These are phyloP conservation scores for Pangasianodon gigas DNA, from an alignment of 2,113 vertebrate species.

Conservation along the genomic window DNA sequence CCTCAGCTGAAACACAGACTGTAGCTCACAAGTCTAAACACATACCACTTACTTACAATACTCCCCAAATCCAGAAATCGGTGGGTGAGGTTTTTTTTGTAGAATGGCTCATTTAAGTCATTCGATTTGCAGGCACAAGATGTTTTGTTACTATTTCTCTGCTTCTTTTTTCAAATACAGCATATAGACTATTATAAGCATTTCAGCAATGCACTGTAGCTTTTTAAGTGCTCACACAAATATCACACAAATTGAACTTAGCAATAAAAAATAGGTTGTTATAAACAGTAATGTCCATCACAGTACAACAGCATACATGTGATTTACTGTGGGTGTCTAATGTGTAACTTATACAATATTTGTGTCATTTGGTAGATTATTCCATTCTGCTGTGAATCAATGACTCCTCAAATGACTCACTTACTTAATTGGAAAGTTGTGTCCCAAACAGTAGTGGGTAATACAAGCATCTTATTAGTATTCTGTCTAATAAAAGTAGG, in stretches of 20 bases:
- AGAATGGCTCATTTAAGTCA: neutral
- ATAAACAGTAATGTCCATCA: neutral
- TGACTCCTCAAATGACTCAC: neutral
- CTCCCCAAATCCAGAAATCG: neutral
- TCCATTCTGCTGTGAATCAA: neutral
- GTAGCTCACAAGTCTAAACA: slow-evolving; percentile 7
- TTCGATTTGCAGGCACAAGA: neutral
- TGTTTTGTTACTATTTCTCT: neutral
- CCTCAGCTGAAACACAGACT: neutral
- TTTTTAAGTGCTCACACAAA: neutral
- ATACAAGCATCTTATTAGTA: neutral
- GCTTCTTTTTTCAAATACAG: neutral
- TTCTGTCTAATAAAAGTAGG: neutral
- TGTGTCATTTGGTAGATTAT: neutral
- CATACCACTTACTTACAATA: slow-evolving; percentile 3
- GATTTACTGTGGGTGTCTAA: neutral
- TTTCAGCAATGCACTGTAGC: neutral
- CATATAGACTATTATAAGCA: neutral
- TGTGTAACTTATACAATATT: neutral
- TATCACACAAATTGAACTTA: neutral
- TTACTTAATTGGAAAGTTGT: neutral
- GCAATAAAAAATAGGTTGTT: neutral
- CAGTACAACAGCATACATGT: neutral
- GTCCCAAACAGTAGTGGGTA: neutral
- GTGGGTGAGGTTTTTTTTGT: neutral